These are phyloP conservation scores for Steinernema feltiae DNA, from an alignment of 1,140 invertebrate genomes.

Conservation along the genomic window DNA sequence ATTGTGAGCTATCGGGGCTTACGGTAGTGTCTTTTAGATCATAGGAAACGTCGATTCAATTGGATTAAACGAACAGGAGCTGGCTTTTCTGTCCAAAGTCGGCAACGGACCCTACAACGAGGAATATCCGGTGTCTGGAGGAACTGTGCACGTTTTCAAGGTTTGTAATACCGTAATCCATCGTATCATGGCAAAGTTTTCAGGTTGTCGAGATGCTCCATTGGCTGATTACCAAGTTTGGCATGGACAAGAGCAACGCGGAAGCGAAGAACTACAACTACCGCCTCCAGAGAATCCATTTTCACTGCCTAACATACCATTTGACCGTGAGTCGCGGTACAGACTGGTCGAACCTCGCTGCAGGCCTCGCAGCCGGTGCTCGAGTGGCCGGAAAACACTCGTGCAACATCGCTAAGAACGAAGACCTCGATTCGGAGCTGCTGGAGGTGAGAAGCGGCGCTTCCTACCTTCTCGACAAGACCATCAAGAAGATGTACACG, in stretches of 20 bases:
- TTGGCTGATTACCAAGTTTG: constrained; percentile 60
- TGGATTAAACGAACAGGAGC: constrained; percentile 61
- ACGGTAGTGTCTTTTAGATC: no score
- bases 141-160: constrained; percentile 51
- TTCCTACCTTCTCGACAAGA: constrained; percentile 54
- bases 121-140: constrained; percentile 45
- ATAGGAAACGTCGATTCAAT: constrained; percentile 59
- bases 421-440: constrained; percentile 42
- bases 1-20: no score
- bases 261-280: constrained; percentile 52
- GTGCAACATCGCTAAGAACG: constrained; percentile 58
- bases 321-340: constrained; percentile 58
- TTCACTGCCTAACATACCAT: constrained; percentile 62
- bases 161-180: constrained; percentile 47
- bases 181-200: constrained; percentile 49
- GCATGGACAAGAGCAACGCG: constrained; percentile 52
- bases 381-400: constrained; percentile 60
- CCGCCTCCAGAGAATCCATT: constrained; percentile 60
- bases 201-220: constrained; percentile 61
- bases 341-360: constrained; percentile 59
- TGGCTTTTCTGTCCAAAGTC: constrained; percentile 59
- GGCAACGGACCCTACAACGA: constrained; percentile 58
- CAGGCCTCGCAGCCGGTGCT: constrained; percentile 60
- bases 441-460: constrained; percentile 44
- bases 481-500: constrained; percentile 57